Evolutionary conservation across 2,797 vertebrate genomes (phyloP).

Genomic region (Ptychobarbus kaznakovi): DNA sequence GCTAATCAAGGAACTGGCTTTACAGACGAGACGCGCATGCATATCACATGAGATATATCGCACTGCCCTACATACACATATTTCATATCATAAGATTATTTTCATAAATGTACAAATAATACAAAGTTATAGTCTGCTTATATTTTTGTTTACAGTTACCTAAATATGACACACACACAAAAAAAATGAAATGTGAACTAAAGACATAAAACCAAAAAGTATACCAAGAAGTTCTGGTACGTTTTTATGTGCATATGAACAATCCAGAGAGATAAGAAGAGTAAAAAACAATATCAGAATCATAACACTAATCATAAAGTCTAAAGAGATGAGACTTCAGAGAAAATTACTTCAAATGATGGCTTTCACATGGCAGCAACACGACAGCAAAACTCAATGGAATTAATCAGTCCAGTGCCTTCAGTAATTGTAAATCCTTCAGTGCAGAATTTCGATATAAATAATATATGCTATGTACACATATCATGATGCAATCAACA

Average conservation of each 20-base stretch:
- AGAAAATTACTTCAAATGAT: constrained; percentile 58
- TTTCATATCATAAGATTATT: neutral
- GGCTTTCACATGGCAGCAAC: constrained; percentile 41
- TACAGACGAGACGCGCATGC: too few species aligned
- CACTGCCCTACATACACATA: neutral
- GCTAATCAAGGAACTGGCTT: too few species aligned
- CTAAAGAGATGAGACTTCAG: constrained; percentile 47
- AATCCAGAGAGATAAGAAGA: neutral
- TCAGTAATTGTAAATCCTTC: constrained; percentile 61
- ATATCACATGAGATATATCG: too few species aligned
- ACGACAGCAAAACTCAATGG: constrained; percentile 56
- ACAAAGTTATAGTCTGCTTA: neutral
- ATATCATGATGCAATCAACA: constrained; percentile 61
- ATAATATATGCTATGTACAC: constrained; percentile 65
- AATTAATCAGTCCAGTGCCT: constrained; percentile 65
- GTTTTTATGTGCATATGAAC: neutral
- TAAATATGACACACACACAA: neutral
- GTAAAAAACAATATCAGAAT: constrained; percentile 24
- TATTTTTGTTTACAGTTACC: neutral
- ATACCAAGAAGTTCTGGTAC: neutral
- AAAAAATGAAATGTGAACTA: neutral
- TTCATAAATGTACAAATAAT: too few species aligned
- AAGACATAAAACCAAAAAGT: neutral
- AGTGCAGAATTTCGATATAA: constrained; percentile 57
- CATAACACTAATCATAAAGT: constrained; percentile 40